phyloP scores from a whole-genome alignment of 2,888 invertebrate genomes.

The Yponomeuta cagnagella region DNA sequence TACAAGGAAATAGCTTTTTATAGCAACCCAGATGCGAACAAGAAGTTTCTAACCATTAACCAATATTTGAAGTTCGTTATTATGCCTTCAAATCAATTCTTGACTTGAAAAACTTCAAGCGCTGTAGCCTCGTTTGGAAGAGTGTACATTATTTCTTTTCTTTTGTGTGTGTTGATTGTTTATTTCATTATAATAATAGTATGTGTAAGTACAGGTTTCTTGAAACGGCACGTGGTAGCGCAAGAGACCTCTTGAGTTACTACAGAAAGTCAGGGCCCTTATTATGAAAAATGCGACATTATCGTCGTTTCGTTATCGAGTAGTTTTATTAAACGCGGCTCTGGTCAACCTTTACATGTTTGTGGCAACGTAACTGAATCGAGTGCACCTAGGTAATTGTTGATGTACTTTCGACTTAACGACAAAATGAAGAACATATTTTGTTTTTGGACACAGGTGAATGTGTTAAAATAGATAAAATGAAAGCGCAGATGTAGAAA shows the following conservation, averaged over 20 bases:
- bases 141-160: slow-evolving; percentile 56
- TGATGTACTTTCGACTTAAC: too few species aligned
- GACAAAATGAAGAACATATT: too few species aligned
- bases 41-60: not conserved
- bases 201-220: slow-evolving; percentile 26
- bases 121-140: slow-evolving; percentile 8
- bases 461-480: too few species aligned
- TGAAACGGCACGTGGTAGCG: slow-evolving; percentile 64
- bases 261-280: not conserved
- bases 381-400: too few species aligned
- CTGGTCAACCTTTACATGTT: too few species aligned
- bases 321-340: too few species aligned
- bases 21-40: not conserved
- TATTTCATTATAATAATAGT: slow-evolving; percentile 44
- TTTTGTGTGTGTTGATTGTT: slow-evolving; percentile 65
- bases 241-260: not conserved
- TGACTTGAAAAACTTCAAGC: slow-evolving; percentile 5
- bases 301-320: too few species aligned
- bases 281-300: not conserved
- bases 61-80: not conserved
- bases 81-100: slow-evolving; percentile 12
- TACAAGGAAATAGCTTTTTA: not conserved
- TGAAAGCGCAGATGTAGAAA: too few species aligned
- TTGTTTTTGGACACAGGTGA: too few species aligned
- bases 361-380: too few species aligned